Base-by-base conservation (phyloP, 2,797 vertebrate genomes). In the Smutsia gigantea region DNA sequence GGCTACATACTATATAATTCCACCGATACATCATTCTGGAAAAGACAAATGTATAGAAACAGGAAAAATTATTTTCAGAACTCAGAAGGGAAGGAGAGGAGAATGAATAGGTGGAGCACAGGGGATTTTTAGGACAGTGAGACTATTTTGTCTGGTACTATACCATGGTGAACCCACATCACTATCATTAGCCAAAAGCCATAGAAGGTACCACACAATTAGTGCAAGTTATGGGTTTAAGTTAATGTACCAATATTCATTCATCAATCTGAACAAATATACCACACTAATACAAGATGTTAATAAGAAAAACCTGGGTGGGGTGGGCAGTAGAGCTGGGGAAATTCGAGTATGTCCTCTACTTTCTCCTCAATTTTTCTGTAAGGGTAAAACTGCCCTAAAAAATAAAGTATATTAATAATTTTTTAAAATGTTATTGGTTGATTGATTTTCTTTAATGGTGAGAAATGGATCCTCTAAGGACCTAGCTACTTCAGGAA, bases 401-500 rank as follows among this genome's bases (percentile, higher is more conserved):
- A 81, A 86, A 59, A 69, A 49, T 53, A 42, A 78, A 57, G 12
- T 34, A 23, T 77, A 57, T 93, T 88, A 63, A 74, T 91, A 34
- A 66, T 68, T 82, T 75, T 68, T 42, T 9, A 57, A 94, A 87
- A 14, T 19, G 31, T 31, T 78, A 7, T 13, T 85, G 39, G 78
- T 85, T 57, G 68, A 46, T 29, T 69, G 10, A 4, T 64, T 94
- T 78, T 64, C 12, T 66, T 31, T 78, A n/a, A 34, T 74, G 34
- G 8, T 55, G 34, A 90, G 53, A 46, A 72, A 85, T 27, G 42
- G 51, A 71, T 64, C 19, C 34, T 93, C 34, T 86, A 11, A 37
- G 27, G 39, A 57, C 86, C 42, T 71, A 72, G 59, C 39, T 95
- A 66, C 42, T 81, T 86, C 37, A 93, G 78, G 86, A 95, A 96